These are phyloP conservation scores for Chamaetylas fuelleborni DNA, from an alignment of 2,113 vertebrate genomes.

Conservation along the genomic window DNA sequence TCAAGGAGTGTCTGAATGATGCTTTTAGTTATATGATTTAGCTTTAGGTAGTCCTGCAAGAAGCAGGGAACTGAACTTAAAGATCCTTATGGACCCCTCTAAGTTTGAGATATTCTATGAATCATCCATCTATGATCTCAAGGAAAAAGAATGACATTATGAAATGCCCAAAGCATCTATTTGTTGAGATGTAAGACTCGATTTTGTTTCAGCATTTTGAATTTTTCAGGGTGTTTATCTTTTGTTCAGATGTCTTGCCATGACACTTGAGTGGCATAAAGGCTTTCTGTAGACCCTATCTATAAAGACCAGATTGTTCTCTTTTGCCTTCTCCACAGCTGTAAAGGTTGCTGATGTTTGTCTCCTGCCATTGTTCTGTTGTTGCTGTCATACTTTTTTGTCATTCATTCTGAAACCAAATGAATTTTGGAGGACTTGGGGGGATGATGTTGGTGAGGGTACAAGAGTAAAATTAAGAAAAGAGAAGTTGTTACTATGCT, in stretches of 20 bases:
- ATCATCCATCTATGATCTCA: not conserved
- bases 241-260: not conserved
- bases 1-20: not conserved
- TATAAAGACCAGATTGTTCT: not conserved
- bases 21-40: not conserved
- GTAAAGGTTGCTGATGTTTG: not conserved
- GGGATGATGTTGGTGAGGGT: not conserved
- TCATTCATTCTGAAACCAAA: not conserved
- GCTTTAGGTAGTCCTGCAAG: not conserved
- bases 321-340: not conserved
- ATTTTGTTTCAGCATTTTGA: not conserved
- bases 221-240: not conserved
- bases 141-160: not conserved
- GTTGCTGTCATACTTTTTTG: not conserved
- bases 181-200: not conserved
- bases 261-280: not conserved
- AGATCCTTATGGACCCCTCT: not conserved
- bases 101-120: not conserved
- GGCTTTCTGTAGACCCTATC: not conserved
- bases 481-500: not conserved
- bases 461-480: not conserved
- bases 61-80: not conserved
- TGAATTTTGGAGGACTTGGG: not conserved
- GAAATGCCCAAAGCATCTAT: not conserved
- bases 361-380: not conserved